Percentiles rank a stretch among this genome's conserved stretches.
Conservation (phyloP, 2,888 invertebrate genomes). For the Cosmopolites sordidus region DNA sequence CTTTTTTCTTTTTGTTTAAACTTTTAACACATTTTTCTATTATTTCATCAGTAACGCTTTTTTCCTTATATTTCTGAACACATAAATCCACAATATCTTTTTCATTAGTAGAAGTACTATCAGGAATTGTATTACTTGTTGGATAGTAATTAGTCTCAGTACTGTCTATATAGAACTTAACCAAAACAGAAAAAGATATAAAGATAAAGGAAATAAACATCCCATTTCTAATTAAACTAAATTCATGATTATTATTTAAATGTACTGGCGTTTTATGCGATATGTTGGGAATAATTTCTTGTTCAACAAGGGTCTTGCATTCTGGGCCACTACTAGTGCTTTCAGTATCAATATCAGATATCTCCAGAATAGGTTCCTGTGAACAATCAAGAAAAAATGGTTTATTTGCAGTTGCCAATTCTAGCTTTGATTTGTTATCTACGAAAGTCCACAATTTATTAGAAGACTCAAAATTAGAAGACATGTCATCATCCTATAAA, state of each 20-base stretch:
- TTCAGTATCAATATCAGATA: conserved; percentile 9
- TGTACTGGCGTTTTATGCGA: not conserved
- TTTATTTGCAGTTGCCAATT: not conserved
- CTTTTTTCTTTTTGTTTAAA: conserved; percentile 17
- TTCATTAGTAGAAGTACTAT: conserved; percentile 6
- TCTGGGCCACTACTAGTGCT: not conserved
- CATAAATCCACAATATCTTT: conserved; percentile 16
- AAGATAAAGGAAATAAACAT: not conserved
- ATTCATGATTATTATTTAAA: not conserved
- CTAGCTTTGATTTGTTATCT: conserved; percentile 8
- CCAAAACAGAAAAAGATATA: not conserved
- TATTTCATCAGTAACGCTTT: conserved; percentile 6
- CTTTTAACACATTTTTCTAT: conserved; percentile 22
- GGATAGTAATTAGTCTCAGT: not conserved
- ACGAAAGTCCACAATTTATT: conserved; percentile 6
- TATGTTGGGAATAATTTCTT: not conserved
- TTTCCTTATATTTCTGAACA: conserved; percentile 9
- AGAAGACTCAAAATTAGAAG: conserved; percentile 2
- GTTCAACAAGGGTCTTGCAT: not conserved
- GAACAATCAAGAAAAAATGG: conserved; percentile 10
- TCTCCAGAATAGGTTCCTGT: conserved; percentile 7
- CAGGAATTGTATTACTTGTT: conserved; percentile 4
- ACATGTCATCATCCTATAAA: conserved; percentile 7
- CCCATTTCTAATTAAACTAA: not conserved
- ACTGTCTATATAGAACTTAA: not conserved